Evolutionary conservation across 2,113 vertebrate species (phyloP), one percentile per base, ranked within the genome.

Genomic region (Zingel zingel): DNA sequence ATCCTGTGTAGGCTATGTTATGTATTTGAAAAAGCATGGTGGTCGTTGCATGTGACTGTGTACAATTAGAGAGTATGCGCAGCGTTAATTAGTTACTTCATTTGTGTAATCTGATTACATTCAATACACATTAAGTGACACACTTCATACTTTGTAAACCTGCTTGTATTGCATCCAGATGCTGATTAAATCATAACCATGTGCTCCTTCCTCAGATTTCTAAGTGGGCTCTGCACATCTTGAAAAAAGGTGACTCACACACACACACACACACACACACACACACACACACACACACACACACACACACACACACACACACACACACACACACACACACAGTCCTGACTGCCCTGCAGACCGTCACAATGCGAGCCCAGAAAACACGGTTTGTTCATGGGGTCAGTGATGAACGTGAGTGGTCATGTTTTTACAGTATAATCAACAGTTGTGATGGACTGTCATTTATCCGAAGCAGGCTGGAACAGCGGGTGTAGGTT

Each of bases 171-270:
- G 84, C 78, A 67, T 86, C 92, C 94, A 94, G 94, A 94, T 94
- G 93, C 83, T 30, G 78, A 67, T 85, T 53, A 90, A 94, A 94
- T 94, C 86, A 93, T 89, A 94, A 92, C 92, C 94, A 94, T 86
- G 92, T 94, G 94, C 85, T 66, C 39, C 58, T 66, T 84, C 62
- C 86, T 93, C 85, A 87, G 63, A 85, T 90, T 93, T 92, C 89
- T 70, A 79, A 80, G 86, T 88, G 85, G 86, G 62, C 75, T 72
- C 71, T 79, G 63, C 77, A 36, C 64, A 67, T 53, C 47, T 57
- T 43, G 81, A 82, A 79, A 82, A 87, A 81, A 81, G 87, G 83
- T 43, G 53, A 47, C 71, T 47, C 30, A 70, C 77, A 67, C 81
- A 74, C 54, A 61, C 73, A 23, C 74, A 51, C 73, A 76, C 64